Base-by-base conservation (phyloP, 2,888 invertebrate species). In the Drosophila yooni region DNA sequence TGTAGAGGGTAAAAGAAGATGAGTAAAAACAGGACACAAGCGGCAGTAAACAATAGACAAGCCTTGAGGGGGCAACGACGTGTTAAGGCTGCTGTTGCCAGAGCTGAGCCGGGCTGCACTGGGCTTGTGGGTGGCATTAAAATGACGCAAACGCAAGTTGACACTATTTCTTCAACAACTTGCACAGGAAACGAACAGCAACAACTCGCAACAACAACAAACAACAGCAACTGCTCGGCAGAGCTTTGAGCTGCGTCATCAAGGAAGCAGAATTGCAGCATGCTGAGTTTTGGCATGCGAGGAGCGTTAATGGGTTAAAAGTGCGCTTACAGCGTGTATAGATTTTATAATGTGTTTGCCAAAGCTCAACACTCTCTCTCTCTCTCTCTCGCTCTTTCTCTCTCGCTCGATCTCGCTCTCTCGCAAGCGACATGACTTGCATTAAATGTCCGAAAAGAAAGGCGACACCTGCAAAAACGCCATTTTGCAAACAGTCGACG, bases 221-320 rank as follows among this genome's bases (percentile, higher is more conserved):
- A 21, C 46, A 57, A 36, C 52, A 58, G 29, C 54, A 56, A 68
- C 61, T 48, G 27, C 52, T 65, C 54, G 50, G 25, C 27, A 29
- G 15, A 54, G 66, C 72, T 75, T 78, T 72, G 40, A 75, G 78
- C 78, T 63, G 70, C 76, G 73, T 76, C 81, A 78, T 57, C 57
- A 40, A 29, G 70, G 74, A 81, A 82, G 72, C 76, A 61, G 66
- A 46, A 56, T 69, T 79, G 79, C 68, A 65, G 53, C 64, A 33
- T 67, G 76, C 62, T 59, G 58, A 58, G 56, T 54, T 38, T 72
- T 40, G 63, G 58, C 54, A 61, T 82, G 67, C 70, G 74, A 57
- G 59, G 83, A 81, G 89, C 89, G 88, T 89, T 87, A 87, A 87
- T 89, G 87, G 89, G 89, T 87, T 87, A 87, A 87, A 88, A 87